Conservation (phyloP, 2,797 vertebrate species). For the Coluber constrictor region DNA sequence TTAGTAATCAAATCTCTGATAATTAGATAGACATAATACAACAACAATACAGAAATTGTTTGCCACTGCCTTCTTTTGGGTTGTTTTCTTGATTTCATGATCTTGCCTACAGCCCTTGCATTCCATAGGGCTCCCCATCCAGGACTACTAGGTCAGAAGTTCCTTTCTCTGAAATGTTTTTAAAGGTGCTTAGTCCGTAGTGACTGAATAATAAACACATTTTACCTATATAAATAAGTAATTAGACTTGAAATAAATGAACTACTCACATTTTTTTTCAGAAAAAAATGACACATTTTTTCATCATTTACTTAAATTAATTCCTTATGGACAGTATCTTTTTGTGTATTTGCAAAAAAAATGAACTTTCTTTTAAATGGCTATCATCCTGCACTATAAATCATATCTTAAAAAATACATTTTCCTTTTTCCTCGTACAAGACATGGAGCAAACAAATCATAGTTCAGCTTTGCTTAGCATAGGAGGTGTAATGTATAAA, state of each 20-base stretch:
- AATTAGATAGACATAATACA: neutral
- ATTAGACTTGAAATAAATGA: neutral
- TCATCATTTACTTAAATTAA: neutral
- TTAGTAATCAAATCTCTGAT: neutral
- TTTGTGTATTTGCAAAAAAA: neutral
- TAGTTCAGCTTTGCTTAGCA: neutral
- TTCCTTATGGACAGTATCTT: neutral
- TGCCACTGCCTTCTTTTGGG: neutral
- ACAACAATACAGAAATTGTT: neutral
- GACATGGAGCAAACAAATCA: conserved; percentile 11
- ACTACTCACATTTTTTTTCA: neutral
- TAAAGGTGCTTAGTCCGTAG: neutral
- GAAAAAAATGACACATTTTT: neutral
- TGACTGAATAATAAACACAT: neutral
- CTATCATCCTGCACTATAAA: neutral
- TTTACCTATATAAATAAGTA: neutral
- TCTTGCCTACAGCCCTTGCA: neutral
- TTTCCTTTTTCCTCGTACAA: neutral
- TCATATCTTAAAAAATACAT: neutral
- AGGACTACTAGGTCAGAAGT: neutral
- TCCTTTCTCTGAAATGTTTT: neutral
- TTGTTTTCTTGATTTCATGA: neutral
- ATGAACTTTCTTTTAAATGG: neutral
- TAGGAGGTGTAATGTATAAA: conserved; percentile 27
- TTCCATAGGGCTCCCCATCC: neutral